A percentile compares a stretch with the other conserved stretches of the same genome.
Conservation (phyloP, 2,888 invertebrate species). For the Mythimna pallens region DNA sequence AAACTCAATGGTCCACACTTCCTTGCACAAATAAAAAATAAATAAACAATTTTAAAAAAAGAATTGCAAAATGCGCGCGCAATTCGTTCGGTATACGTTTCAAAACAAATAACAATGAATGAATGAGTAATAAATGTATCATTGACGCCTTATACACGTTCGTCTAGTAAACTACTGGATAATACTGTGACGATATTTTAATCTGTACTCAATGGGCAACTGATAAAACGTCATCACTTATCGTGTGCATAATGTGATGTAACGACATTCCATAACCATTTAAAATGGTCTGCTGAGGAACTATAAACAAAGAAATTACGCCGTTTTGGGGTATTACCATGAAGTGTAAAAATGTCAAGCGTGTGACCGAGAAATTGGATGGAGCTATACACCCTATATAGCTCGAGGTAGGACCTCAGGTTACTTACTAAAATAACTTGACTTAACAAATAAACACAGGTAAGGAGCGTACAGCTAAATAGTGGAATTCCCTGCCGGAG, state of each 20-base stretch:
- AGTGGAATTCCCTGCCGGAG: no score
- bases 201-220: constrained; percentile 75
- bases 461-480: no score
- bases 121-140: constrained; percentile 53
- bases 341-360: no score
- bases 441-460: not conserved
- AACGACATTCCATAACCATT: constrained; percentile 58
- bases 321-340: not conserved
- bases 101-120: constrained; percentile 61
- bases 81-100: constrained; percentile 18
- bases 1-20: constrained; percentile 16
- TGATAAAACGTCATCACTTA: constrained; percentile 75
- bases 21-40: constrained; percentile 11
- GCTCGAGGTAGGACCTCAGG: no score
- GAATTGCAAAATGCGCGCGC: constrained; percentile 31
- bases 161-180: constrained; percentile 52
- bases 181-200: constrained; percentile 68
- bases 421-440: not conserved
- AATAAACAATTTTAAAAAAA: constrained; percentile 1
- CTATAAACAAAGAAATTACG: constrained; percentile 24
- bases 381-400: no score
- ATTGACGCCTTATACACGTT: constrained; percentile 50
- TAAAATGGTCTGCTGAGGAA: constrained; percentile 14
- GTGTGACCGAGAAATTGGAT: no score
- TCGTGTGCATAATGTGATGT: constrained; percentile 69